These are phyloP conservation scores for Pyrgus malvae DNA, from an alignment of 2,888 invertebrate genomes.

Conservation along the genomic window DNA sequence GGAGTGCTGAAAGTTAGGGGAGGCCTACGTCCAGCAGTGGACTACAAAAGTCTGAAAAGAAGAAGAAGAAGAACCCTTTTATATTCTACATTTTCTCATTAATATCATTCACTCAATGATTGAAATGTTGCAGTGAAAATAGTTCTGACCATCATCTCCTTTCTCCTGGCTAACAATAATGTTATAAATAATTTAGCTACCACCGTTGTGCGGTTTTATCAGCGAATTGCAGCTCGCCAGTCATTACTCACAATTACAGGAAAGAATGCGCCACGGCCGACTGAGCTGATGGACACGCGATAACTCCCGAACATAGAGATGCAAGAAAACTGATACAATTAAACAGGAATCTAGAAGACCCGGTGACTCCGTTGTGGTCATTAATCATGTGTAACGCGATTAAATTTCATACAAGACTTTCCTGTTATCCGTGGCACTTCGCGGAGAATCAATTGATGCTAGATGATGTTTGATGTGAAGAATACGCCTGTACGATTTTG, in stretches of 20 bases:
- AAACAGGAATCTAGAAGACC: constrained; percentile 64
- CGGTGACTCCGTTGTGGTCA: constrained; percentile 59
- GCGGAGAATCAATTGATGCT: not conserved
- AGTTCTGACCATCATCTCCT: not conserved
- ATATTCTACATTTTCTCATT: not conserved
- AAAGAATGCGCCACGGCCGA: constrained; percentile 37
- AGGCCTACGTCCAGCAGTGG: too few species aligned
- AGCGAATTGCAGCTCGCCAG: constrained; percentile 25
- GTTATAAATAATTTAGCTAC: constrained; percentile 24
- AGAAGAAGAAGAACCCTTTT: too few species aligned
- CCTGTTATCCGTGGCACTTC: constrained; percentile 13
- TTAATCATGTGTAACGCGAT: constrained; percentile 57
- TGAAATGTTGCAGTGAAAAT: constrained; percentile 4
- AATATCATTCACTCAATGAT: constrained; percentile 4
- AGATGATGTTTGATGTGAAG: not conserved
- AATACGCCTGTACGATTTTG: too few species aligned
- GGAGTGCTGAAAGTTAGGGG: too few species aligned
- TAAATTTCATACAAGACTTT: constrained; percentile 43
- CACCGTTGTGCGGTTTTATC: constrained; percentile 16
- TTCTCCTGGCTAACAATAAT: constrained; percentile 18
- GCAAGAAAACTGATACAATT: constrained; percentile 64
- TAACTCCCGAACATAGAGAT: constrained; percentile 45
- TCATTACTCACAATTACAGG: constrained; percentile 35
- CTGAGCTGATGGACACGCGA: constrained; percentile 37
- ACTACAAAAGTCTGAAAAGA: too few species aligned